Base-by-base conservation (phyloP, 2,797 vertebrate genomes). In the Balearica regulorum region DNA sequence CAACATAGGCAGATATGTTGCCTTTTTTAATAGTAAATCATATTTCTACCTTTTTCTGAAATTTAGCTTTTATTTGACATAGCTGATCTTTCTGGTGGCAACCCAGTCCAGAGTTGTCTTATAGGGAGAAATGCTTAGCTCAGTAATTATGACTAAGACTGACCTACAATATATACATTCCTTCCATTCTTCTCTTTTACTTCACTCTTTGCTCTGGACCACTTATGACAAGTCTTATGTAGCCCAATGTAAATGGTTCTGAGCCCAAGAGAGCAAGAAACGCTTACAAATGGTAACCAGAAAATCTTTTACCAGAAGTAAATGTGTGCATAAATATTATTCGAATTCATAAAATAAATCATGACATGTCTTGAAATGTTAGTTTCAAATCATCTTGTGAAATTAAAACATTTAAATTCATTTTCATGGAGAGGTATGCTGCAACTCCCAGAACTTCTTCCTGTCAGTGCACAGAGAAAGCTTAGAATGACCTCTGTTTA, bases 321-420 rank as follows among this genome's bases (percentile, higher is more conserved):
- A 77, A 51, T 65, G 6, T 51, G 13, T 93, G 53, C 60, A 60
- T 65, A 79, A 84, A 70, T 65, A 84, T 48, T 89, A 46, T 80
- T 92, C 26, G 53, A 35, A 70, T 66, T 71, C 12, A 44, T 78
- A 41, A 75, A 85, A 60, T 58, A 73, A 89, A 80, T 87, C 16
- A 41, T 71, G 12, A 35, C 33, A 61, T 39, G 6, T 57, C 71
- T 87, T 61, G 20, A 72, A 84, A 58, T 89, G 26, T 81, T 90
- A 49, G 43, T 89, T 96, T 90, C 66, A 73, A 87, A 92, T 90
- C n/a, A 24, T n/a, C 73, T 96, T 86, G 57, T 90, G 87, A 77
- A 96, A 93, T 88, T 64, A 93, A 89, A 96, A 81, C 5, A 15
- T 73, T 48, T 88, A 77, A 91, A 78, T 84, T 61, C 37, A 41